These are phyloP conservation scores for Aramus guarauna DNA, from an alignment of 2,113 vertebrate genomes.

Conservation along the genomic window DNA sequence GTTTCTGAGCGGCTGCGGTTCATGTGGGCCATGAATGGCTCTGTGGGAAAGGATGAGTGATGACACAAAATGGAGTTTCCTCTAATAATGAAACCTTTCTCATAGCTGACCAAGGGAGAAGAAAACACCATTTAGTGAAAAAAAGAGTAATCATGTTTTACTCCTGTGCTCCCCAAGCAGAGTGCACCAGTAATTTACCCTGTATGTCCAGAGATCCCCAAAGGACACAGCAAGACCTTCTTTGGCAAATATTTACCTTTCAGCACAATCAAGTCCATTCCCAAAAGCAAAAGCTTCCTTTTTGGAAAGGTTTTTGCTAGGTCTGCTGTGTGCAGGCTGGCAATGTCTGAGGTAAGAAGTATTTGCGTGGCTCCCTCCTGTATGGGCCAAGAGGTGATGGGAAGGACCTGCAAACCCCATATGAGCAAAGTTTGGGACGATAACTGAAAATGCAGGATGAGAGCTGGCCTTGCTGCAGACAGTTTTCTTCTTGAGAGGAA, in stretches of 20 bases:
- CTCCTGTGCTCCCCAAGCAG: background rate
- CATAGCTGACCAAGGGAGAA: background rate
- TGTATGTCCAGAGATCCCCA: background rate
- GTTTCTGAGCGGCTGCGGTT: accelerated
- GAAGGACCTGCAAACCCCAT: background rate
- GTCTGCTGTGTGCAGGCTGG: background rate
- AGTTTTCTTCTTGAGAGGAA: background rate
- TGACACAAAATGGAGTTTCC: background rate
- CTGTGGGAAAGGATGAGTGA: background rate
- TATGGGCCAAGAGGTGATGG: background rate
- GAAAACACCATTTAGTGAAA: background rate
- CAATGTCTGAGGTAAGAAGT: background rate
- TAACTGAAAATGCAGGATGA: background rate
- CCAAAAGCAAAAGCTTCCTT: background rate
- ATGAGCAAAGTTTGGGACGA: accelerated
- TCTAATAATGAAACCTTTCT: background rate
- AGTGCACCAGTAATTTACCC: background rate
- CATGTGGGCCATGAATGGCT: background rate
- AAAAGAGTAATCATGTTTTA: background rate
- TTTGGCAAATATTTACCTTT: background rate
- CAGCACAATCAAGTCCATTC: background rate
- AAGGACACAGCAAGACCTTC: background rate
- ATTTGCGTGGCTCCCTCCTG: accelerated
- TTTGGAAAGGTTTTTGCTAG: background rate
- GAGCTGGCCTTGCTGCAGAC: background rate